These are phyloP conservation scores for Aphrophora alni DNA, from an alignment of 2,888 invertebrate genomes.

Conservation along the genomic window DNA sequence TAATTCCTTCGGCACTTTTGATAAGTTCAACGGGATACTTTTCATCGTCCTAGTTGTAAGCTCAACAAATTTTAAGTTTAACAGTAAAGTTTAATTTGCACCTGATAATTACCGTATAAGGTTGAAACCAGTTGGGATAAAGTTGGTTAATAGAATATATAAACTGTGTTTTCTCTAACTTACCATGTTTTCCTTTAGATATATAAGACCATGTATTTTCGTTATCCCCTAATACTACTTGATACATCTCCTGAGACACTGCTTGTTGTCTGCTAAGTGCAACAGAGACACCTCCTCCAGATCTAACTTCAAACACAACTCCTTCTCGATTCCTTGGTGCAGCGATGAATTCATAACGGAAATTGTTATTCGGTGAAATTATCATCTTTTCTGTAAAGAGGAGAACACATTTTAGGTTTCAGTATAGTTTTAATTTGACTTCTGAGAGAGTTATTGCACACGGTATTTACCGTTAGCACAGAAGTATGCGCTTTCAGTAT, in stretches of 20 bases:
- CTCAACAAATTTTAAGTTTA: too few species aligned
- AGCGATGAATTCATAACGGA: slow-evolving; percentile 70
- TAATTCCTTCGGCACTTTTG: too few species aligned
- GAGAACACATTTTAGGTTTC: neutral
- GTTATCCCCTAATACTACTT: slow-evolving; percentile 66
- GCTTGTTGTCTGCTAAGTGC: slow-evolving; percentile 64
- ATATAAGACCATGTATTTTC: slow-evolving; percentile 66
- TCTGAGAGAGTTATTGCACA: neutral
- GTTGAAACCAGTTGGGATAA: too few species aligned
- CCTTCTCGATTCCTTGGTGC: slow-evolving; percentile 69
- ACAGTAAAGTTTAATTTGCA: too few species aligned
- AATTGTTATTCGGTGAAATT: slow-evolving; percentile 67
- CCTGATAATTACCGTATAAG: too few species aligned
- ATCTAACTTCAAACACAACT: slow-evolving; percentile 66
- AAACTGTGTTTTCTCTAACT: too few species aligned
- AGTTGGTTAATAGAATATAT: too few species aligned
- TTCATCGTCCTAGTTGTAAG: too few species aligned
- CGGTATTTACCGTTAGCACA: slow-evolving; percentile 67
- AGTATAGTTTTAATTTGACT: neutral
- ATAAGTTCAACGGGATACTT: too few species aligned
- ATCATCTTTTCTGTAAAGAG: slow-evolving; percentile 67
- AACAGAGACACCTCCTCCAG: slow-evolving; percentile 65
- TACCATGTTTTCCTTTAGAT: slow-evolving; percentile 70
- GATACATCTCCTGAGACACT: slow-evolving; percentile 67
- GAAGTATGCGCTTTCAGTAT: slow-evolving; percentile 72